Percentiles rank a stretch among this genome's conserved stretches.
phyloP scores from a whole-genome alignment of 2,113 vertebrate genomes.

The Perccottus glenii region DNA sequence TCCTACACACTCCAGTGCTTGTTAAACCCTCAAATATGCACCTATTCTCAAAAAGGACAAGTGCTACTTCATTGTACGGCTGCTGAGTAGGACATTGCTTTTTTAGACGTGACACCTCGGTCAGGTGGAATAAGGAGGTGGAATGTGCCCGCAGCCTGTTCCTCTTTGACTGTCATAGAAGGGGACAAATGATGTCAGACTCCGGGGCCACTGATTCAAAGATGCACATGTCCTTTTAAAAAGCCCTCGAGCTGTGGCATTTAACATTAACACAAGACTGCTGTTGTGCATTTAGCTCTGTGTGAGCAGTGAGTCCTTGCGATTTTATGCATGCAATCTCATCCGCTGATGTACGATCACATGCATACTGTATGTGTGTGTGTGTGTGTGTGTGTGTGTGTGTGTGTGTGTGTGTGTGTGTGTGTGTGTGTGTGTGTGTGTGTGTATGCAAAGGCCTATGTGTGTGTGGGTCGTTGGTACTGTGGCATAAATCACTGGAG shows the following conservation, averaged over 20 bases:
- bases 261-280: conserved; percentile 65
- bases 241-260: conserved; percentile 54
- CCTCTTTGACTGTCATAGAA: conserved; percentile 63
- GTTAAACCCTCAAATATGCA: conserved; percentile 16
- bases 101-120: conserved; percentile 51
- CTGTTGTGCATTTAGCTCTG: conserved; percentile 48
- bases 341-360: conserved; percentile 51
- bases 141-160: conserved; percentile 45
- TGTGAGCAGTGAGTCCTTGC: conserved; percentile 41
- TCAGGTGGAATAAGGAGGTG: conserved; percentile 51
- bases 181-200: conserved; percentile 65
- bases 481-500: conserved; percentile 70
- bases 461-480: conserved; percentile 27
- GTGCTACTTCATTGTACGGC: conserved; percentile 12
- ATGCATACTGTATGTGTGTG: conserved; percentile 43
- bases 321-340: conserved; percentile 56
- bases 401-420: conserved; percentile 22
- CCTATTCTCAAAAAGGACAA: conserved; percentile 15
- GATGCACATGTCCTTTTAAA: conserved; percentile 61
- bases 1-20: conserved; percentile 24
- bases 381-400: conserved; percentile 32
- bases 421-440: conserved; percentile 37
- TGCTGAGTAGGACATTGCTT: conserved; percentile 26
- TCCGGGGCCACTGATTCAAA: conserved; percentile 55
- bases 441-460: conserved; percentile 6